phyloP scores from a whole-genome alignment of 2,797 vertebrate species.

The Carcharodon carcharias region DNA sequence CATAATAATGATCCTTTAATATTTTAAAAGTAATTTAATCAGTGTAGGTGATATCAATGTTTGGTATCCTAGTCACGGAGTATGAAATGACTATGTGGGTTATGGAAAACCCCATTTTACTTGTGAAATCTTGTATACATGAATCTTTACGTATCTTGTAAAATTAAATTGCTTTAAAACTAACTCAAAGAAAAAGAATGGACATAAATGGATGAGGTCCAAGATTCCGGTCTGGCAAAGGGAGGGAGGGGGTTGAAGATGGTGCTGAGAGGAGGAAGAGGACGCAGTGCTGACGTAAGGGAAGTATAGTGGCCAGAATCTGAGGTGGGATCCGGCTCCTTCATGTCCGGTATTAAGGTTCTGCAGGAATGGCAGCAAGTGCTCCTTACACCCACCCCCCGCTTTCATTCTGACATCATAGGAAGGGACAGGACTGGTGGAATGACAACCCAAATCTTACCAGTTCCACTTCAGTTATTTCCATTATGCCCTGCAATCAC shows the following conservation, averaged over 20 bases:
- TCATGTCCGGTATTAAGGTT: not conserved
- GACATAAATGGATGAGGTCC: not conserved
- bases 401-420: not conserved
- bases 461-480: not conserved
- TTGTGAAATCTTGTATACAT: not conserved
- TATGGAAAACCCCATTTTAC: not conserved
- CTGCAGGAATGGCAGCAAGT: not conserved
- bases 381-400: not conserved
- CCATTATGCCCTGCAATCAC: not conserved
- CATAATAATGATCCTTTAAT: not conserved
- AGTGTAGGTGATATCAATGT: not conserved
- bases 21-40: not conserved
- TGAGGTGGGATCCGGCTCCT: not conserved
- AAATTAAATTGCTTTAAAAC: not conserved
- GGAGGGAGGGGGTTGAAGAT: rapidly evolving
- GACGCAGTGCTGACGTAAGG: not conserved
- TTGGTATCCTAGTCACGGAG: not conserved
- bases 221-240: not conserved
- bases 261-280: not conserved
- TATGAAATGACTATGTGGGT: not conserved
- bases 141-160: not conserved
- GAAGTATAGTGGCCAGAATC: not conserved
- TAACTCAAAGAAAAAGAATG: not conserved
- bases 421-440: not conserved
- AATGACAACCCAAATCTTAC: not conserved